A percentile compares a stretch with the other conserved stretches of the same genome.
phyloP scores from a whole-genome alignment of 2,113 vertebrate genomes.

The Euleptes europaea region DNA sequence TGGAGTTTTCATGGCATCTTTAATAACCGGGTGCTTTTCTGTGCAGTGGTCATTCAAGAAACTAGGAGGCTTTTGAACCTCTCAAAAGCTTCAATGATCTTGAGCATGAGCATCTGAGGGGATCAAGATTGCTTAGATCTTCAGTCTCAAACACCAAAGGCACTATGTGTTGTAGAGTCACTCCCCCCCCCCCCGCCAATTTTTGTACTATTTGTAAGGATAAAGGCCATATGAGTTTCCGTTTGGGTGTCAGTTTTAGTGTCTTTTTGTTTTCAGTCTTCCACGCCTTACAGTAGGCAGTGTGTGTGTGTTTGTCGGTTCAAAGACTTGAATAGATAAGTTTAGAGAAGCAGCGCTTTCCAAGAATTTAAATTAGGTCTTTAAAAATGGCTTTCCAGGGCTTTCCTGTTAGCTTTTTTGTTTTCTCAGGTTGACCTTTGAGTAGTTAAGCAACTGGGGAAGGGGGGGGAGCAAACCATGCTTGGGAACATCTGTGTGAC shows the following conservation, averaged over 20 bases:
- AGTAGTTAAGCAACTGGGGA: constrained; percentile 39
- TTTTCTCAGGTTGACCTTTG: constrained; percentile 54
- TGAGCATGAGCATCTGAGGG: not conserved
- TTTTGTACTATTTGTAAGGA: not conserved
- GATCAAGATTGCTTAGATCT: constrained; percentile 19
- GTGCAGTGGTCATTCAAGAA: not conserved
- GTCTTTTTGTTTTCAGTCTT: constrained; percentile 37
- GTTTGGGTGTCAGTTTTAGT: not conserved
- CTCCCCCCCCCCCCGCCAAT: rapidly evolving
- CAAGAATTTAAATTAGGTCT: constrained; percentile 77
- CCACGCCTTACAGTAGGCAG: constrained; percentile 23
- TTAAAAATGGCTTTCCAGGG: constrained; percentile 48
- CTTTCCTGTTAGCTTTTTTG: constrained; percentile 55
- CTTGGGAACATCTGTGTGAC: constrained; percentile 13
- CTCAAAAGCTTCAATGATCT: not conserved
- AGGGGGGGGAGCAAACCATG: constrained; percentile 42
- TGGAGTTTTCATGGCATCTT: no score
- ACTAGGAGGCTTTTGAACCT: not conserved
- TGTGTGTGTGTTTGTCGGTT: constrained; percentile 37
- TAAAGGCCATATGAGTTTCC: not conserved
- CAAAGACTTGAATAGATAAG: constrained; percentile 45
- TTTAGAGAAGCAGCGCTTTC: constrained; percentile 70
- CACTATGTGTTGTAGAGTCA: not conserved
- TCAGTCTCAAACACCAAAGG: not conserved
- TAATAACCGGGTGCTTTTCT: not conserved